Base-by-base conservation (phyloP, 2,888 invertebrate genomes). In the Hemithea aestivaria region DNA sequence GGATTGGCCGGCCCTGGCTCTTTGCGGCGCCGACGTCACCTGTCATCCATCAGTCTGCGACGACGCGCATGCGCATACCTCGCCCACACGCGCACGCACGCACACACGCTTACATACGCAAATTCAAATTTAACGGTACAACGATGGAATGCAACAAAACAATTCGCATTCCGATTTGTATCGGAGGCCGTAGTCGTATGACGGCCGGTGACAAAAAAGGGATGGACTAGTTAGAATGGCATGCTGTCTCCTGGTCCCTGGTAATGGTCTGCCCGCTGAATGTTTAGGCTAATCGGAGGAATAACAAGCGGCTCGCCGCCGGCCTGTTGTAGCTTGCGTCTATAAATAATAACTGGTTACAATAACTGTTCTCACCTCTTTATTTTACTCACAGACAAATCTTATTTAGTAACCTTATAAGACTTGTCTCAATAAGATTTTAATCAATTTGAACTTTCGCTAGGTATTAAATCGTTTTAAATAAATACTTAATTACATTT, bases 11-110 rank as follows among this genome's bases (percentile, higher is more conserved):
- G 48, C 75, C 73, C 73, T 74, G 67, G 53, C 44, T 31, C 43
- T 53, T 58, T 53, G 53, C 50, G 45, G 56, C 48, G 52, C 50
- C 56, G 57, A 45, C 81, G 84, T 87, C 87, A 85, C 64, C 82
- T 83, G 87, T 87, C 87, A 85, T 76, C 82, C 87, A 84, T 87
- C 87, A 85, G 84, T 87, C 87, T 67, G 78, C 66, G 74, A 73
- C 75, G 28, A 65, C 77, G 78, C 81, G 82, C 80, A 73, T 73
- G 78, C 74, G 75, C 73, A 75, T 66, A 60, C 71, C 70, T 59
- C 48, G 36, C 46, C 47, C 46, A 40, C 33, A 2, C 35, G 3
- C 21, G 56, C 48, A 30, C 47, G 27, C 52, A 30, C 46, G 49
- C 61, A 47, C 62, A 30, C 37, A 42, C 46, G 36, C 57, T 45